Conservation (phyloP, 2,797 vertebrate species). For the Decapterus maruadsi region DNA sequence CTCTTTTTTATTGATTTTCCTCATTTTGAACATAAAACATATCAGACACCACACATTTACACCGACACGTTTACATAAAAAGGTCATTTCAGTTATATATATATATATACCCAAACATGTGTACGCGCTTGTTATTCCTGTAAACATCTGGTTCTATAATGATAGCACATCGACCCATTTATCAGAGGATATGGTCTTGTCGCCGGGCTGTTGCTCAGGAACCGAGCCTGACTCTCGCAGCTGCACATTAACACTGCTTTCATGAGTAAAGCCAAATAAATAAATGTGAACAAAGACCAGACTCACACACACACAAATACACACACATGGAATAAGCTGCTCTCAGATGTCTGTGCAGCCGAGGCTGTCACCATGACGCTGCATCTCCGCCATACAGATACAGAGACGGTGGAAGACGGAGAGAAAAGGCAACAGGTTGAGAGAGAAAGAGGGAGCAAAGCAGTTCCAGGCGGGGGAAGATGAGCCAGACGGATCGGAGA, state of each 20-base stretch:
- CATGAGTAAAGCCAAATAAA: neutral
- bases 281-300: neutral
- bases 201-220: neutral
- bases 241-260: neutral
- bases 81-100: too few species aligned
- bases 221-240: neutral
- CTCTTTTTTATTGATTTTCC: too few species aligned
- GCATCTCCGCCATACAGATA: constrained; percentile 6
- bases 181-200: neutral
- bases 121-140: neutral
- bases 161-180: neutral
- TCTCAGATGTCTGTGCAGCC: neutral
- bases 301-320: neutral
- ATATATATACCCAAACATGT: too few species aligned
- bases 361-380: constrained; percentile 27
- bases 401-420: neutral
- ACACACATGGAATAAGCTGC: neutral
- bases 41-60: too few species aligned
- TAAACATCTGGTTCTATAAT: neutral
- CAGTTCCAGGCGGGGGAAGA: neutral
- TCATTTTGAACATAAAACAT: too few species aligned
- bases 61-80: too few species aligned
- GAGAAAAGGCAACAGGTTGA: constrained; percentile 49
- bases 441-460: neutral
- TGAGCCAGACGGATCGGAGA: neutral